Evolutionary conservation across 2,797 vertebrate species (phyloP).

Genomic region (Falco peregrinus): DNA sequence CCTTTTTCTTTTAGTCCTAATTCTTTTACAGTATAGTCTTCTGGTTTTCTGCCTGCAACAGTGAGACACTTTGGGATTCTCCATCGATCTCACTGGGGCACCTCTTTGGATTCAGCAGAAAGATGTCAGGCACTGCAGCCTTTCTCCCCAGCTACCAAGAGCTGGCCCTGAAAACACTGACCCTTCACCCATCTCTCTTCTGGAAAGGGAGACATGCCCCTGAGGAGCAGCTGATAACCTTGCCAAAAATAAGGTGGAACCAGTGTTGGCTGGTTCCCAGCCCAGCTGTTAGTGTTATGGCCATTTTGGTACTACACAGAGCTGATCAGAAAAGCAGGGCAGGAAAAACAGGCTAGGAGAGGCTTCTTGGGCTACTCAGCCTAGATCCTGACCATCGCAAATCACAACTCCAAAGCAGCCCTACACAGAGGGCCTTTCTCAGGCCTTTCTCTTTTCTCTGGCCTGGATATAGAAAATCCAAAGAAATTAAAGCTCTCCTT

Average conservation of each 20-base stretch:
- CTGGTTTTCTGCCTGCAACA: background rate
- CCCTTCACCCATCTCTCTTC: background rate
- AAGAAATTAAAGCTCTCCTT: background rate
- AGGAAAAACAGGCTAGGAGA: background rate
- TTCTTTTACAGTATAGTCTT: background rate
- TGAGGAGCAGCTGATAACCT: background rate
- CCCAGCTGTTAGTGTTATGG: background rate
- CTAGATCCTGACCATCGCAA: background rate
- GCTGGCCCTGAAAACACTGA: background rate
- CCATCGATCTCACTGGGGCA: background rate
- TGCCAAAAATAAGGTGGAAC: background rate
- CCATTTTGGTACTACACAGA: background rate
- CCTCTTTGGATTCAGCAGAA: background rate
- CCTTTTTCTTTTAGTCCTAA: too few relatives aligned
- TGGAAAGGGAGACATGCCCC: background rate
- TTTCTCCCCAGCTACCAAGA: background rate
- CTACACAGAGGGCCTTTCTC: background rate
- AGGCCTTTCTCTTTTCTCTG: background rate
- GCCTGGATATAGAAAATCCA: background rate
- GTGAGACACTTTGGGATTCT: accelerated
- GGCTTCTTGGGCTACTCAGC: background rate
- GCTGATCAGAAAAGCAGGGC: background rate
- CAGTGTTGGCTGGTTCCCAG: background rate
- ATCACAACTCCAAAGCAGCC: background rate
- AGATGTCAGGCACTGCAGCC: too few relatives aligned